A percentile compares a stretch with the other conserved stretches of the same genome.
phyloP scores from a whole-genome alignment of 2,113 vertebrate genomes.

The Ictalurus furcatus region DNA sequence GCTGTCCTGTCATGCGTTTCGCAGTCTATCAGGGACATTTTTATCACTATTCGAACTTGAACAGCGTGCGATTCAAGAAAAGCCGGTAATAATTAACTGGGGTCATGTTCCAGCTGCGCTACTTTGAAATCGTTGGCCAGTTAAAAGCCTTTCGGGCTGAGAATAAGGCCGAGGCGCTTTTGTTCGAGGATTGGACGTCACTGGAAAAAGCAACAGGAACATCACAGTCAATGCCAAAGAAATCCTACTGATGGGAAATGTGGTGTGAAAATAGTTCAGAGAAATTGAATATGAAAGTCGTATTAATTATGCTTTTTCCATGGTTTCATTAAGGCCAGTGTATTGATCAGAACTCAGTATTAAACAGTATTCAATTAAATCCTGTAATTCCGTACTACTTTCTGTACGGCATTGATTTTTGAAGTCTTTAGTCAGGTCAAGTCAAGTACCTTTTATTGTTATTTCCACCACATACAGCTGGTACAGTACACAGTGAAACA shows the following conservation, averaged over 20 bases:
- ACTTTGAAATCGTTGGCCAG: conserved; percentile 38
- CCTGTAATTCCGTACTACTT: not conserved
- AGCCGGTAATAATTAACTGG: conserved; percentile 32
- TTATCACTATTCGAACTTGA: conserved; percentile 39
- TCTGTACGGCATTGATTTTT: not conserved
- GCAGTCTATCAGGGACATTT: conserved; percentile 41
- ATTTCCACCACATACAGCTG: too few species aligned
- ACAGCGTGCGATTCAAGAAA: conserved; percentile 45
- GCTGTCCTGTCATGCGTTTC: conserved; percentile 35
- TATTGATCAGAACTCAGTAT: conserved; percentile 1
- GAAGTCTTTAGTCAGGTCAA: too few species aligned
- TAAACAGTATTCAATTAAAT: not conserved
- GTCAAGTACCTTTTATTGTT: too few species aligned
- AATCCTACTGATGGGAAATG: conserved; percentile 14
- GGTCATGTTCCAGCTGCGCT: conserved; percentile 30
- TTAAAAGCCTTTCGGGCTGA: conserved; percentile 26
- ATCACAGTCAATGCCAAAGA: not conserved
- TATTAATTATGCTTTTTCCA: not conserved
- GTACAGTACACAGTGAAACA: too few species aligned
- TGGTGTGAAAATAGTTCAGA: conserved; percentile 22
- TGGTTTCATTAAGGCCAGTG: not conserved
- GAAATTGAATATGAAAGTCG: conserved; percentile 13
- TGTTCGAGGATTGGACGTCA: conserved; percentile 17
- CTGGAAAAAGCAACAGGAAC: conserved; percentile 17
- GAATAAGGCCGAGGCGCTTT: conserved; percentile 17